Conservation (phyloP, 2,888 invertebrate genomes). For the Lymantria monacha region DNA sequence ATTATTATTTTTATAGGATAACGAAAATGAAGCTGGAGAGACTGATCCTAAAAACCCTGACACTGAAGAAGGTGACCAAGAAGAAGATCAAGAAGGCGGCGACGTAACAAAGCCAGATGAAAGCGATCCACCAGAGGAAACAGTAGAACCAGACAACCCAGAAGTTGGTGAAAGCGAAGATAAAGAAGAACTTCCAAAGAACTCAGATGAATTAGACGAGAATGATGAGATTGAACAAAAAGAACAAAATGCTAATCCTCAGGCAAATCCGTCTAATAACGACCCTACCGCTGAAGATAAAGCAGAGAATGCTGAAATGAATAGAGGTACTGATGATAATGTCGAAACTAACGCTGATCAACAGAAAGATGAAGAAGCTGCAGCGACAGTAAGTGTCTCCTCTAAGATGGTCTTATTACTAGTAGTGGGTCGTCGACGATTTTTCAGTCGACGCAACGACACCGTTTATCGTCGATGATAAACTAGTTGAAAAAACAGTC, state of each 20-base stretch:
- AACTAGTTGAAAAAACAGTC: no score
- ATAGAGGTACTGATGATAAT: constrained; percentile 71
- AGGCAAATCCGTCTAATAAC: constrained; percentile 74
- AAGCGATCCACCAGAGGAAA: constrained; percentile 40
- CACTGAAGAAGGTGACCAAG: constrained; percentile 26
- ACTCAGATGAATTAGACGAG: constrained; percentile 65
- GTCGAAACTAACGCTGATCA: constrained; percentile 75
- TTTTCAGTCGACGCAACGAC: no score
- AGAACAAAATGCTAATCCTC: constrained; percentile 72
- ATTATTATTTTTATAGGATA: constrained; percentile 28
- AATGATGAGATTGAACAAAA: constrained; percentile 69
- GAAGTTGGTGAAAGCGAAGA: constrained; percentile 48
- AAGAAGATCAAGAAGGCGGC: constrained; percentile 35
- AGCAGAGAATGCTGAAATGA: constrained; percentile 75
- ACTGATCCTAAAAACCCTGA: constrained; percentile 23
- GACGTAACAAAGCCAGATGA: constrained; percentile 17
- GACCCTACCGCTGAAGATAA: constrained; percentile 73
- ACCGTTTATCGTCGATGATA: no score
- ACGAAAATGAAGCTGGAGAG: constrained; percentile 36
- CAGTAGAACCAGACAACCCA: constrained; percentile 51
- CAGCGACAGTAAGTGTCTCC: constrained; percentile 61
- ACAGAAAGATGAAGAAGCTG: constrained; percentile 67
- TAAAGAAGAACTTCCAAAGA: constrained; percentile 64
- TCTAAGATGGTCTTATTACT: not conserved
- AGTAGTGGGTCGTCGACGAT: no score